Base-by-base conservation (phyloP, 2,888 invertebrate species). In the Acanthosoma haemorrhoidale region DNA sequence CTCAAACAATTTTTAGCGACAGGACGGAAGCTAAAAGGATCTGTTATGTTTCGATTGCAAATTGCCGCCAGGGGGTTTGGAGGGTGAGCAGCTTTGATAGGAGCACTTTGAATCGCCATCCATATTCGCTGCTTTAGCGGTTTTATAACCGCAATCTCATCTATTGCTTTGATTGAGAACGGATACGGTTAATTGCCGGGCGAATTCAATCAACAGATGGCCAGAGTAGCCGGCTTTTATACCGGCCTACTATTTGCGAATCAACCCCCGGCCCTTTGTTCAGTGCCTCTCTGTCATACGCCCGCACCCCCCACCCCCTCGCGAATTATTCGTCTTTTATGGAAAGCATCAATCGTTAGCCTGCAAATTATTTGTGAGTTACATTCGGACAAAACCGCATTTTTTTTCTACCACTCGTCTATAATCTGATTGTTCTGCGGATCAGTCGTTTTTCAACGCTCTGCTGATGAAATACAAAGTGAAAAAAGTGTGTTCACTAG, bases 131-230 rank as follows among this genome's bases (percentile, higher is more conserved):
- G 67, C 57, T 67, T 67, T 67, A 67, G 67, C 57, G 34, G 63
- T 70, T 70, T 70, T 64, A 70, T 64, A 61, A 43, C 70, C 36
- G 64, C 63, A 64, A 64, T 59, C 57, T 51, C 51, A 63, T 60
- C 51, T 71, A 71, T 69, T 38, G 71, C 71, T 71, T 69, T 71
- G 71, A 71, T 71, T 71, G 71, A 69, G 41, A 64, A 66, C 43
- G 68, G 58, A 66, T 66, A 66, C 71, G 71, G 71, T 71, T 71
- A 71, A 71, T 69, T 69, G 71, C 63, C 64, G 43, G 29, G 36
- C 58, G 38, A 69, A 71, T 71, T 66, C 60, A 71, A 71, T 71
- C 71, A 71, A 41, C 71, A 64, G 59, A 68, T 69, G 68, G 68
- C 38, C 61, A 41, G 34, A n/a, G n/a, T n/a, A n/a, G n/a, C 59